phyloP scores from a whole-genome alignment of 2,888 invertebrate genomes.

The Leptinotarsa haldemani region DNA sequence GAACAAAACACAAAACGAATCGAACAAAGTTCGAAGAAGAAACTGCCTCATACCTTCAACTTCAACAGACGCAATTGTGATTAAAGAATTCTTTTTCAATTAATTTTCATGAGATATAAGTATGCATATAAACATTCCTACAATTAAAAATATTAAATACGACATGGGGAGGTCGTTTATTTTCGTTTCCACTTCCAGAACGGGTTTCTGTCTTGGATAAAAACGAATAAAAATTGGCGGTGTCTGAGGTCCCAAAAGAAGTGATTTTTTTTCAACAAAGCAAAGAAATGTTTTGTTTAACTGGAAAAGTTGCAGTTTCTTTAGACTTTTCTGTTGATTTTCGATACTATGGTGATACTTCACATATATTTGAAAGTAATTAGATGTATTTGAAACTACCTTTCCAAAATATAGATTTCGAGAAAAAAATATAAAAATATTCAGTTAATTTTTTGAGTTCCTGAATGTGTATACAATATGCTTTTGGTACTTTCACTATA shows the following conservation, averaged over 20 bases:
- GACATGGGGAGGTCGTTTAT: conserved; percentile 44
- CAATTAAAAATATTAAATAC: conserved; percentile 57
- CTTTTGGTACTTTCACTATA: too few relatives aligned
- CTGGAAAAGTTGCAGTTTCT: too few relatives aligned
- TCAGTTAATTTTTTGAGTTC: too few relatives aligned
- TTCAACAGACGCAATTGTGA: conserved; percentile 17
- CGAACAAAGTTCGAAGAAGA: conserved; percentile 15
- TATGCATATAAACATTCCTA: conserved; percentile 47
- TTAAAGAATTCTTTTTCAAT: conserved; percentile 26
- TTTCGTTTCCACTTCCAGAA: conserved; percentile 40
- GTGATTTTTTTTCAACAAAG: neutral
- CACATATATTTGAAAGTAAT: too few relatives aligned
- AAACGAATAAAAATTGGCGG: conserved; percentile 43
- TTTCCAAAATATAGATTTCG: too few relatives aligned
- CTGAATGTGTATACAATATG: too few relatives aligned
- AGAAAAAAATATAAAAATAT: too few relatives aligned
- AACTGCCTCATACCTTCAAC: conserved; percentile 13
- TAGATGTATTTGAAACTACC: too few relatives aligned
- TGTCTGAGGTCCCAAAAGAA: neutral
- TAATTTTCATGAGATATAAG: conserved; percentile 32
- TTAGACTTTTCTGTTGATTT: too few relatives aligned
- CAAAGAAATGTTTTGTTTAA: too few relatives aligned
- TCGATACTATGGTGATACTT: too few relatives aligned
- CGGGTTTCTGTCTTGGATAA: conserved; percentile 40
- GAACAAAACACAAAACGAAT: neutral